Evolutionary conservation across 2,888 invertebrate species (phyloP).

Genomic region (Drosophila cognata): DNA sequence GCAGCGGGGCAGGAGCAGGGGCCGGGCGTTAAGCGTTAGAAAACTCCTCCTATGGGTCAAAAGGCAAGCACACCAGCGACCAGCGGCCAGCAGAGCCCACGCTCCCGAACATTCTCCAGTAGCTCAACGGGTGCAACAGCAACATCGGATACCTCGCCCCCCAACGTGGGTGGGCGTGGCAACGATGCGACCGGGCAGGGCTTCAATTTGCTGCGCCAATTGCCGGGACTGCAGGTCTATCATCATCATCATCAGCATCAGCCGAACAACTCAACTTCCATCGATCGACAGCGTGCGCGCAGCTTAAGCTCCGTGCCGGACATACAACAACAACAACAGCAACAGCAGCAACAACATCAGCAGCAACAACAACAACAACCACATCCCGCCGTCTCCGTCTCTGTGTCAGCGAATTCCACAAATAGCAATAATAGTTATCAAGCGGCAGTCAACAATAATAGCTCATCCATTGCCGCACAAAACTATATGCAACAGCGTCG

Average conservation of each 20-base stretch:
- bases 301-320: conserved; percentile 94
- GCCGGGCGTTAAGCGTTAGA: conserved; percentile 30
- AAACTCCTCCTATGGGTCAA: conserved; percentile 89
- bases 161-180: conserved; percentile 49
- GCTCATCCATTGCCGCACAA: conserved; percentile 66
- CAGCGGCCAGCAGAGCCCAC: conserved; percentile 89
- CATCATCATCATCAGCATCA: conserved; percentile 75
- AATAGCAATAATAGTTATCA: conserved; percentile 70
- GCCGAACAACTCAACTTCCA: conserved; percentile 81
- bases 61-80: conserved; percentile 92
- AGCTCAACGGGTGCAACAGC: conserved; percentile 86
- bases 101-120: conserved; percentile 91
- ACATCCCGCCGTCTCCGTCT: conserved; percentile 67
- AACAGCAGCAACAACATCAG: conserved; percentile 62
- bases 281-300: conserved; percentile 92
- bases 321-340: conserved; percentile 85
- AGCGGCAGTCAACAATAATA: conserved; percentile 71
- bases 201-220: conserved; percentile 89
- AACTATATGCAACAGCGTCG: conserved; percentile 74
- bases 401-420: conserved; percentile 66
- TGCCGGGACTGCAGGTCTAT: conserved; percentile 89
- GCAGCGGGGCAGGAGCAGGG: conserved; percentile 25
- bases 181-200: conserved; percentile 84
- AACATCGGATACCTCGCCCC: conserved; percentile 42
- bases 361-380: conserved; percentile 62